These are phyloP conservation scores for Sphenopsis melanotis DNA, from an alignment of 2,797 vertebrate genomes.

Conservation along the genomic window DNA sequence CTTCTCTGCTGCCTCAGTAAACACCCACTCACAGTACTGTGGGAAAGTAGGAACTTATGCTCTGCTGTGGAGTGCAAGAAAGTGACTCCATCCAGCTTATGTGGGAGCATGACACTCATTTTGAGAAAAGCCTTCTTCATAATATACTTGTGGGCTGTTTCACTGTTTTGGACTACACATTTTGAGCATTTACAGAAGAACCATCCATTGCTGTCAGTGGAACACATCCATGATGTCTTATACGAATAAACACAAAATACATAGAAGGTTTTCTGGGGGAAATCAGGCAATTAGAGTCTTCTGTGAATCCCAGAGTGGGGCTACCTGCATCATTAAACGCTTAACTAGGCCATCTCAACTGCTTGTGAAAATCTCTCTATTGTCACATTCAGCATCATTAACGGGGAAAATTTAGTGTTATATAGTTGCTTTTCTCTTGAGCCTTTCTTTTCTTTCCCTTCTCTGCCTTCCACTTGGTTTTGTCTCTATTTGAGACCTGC, in stretches of 20 bases:
- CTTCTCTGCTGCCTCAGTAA: not conserved
- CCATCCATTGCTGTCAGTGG: not conserved
- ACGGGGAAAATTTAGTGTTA: not conserved
- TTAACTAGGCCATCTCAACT: not conserved
- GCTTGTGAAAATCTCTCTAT: constrained; percentile 10
- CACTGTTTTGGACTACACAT: not conserved
- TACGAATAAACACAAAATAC: not conserved
- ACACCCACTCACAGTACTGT: not conserved
- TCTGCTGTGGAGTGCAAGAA: not conserved
- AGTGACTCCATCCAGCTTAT: not conserved
- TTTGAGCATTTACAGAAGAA: not conserved
- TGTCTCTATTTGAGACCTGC: not conserved
- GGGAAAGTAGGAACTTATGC: not conserved
- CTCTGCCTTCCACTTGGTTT: not conserved
- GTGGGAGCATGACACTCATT: not conserved
- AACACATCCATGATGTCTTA: not conserved
- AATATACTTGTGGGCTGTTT: not conserved
- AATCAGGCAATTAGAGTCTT: not conserved
- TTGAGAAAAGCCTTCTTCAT: not conserved
- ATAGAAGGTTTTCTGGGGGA: not conserved
- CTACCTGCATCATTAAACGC: constrained; percentile 17
- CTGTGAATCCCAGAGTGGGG: not conserved
- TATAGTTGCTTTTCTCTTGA: not conserved
- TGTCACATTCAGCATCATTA: constrained; percentile 6
- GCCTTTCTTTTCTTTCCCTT: not conserved